Percentiles rank a stretch among this genome's conserved stretches.
These are phyloP conservation scores for Trichacis sp. DNA, from an alignment of 2,888 invertebrate species.

Conservation along the genomic window DNA sequence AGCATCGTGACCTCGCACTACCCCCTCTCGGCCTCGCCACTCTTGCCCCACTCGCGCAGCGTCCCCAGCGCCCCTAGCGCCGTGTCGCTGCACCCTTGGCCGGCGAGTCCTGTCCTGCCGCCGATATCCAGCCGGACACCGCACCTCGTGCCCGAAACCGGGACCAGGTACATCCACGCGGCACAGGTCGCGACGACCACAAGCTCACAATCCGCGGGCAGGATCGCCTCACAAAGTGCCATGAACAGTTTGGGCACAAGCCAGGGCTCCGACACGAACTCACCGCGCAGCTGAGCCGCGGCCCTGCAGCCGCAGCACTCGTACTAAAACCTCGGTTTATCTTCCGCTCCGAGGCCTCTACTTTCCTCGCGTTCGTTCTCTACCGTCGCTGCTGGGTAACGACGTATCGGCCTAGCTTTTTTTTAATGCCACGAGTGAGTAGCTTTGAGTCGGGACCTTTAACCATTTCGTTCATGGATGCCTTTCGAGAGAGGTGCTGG, in stretches of 20 bases:
- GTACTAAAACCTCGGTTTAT: constrained; percentile 49
- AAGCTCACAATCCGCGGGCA: constrained; percentile 59
- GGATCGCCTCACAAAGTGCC: constrained; percentile 60
- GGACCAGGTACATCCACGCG: constrained; percentile 38
- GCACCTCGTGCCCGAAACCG: constrained; percentile 80
- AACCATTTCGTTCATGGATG: too few relatives aligned
- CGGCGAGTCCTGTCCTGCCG: constrained; percentile 82
- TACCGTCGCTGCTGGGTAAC: not conserved
- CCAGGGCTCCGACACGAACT: constrained; percentile 62
- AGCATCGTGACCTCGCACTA: constrained; percentile 55
- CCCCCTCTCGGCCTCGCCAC: constrained; percentile 60
- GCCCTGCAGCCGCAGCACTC: constrained; percentile 69
- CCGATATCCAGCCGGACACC: constrained; percentile 78
- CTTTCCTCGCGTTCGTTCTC: constrained; percentile 12
- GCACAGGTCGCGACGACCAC: constrained; percentile 48
- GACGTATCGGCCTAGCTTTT: not conserved
- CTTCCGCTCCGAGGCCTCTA: not conserved
- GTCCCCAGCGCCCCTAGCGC: constrained; percentile 72
- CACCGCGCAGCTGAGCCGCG: constrained; percentile 67
- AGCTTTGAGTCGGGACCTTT: too few relatives aligned
- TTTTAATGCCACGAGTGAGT: not conserved
- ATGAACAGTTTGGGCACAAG: constrained; percentile 64
- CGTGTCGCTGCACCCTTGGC: constrained; percentile 81
- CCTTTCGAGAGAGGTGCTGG: too few relatives aligned
- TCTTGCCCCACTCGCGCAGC: constrained; percentile 71